Percentiles rank a stretch among this genome's conserved stretches.
Evolutionary conservation across 2,888 invertebrate genomes (phyloP).

Genomic region (Gastracanthus pulcherrimus): DNA sequence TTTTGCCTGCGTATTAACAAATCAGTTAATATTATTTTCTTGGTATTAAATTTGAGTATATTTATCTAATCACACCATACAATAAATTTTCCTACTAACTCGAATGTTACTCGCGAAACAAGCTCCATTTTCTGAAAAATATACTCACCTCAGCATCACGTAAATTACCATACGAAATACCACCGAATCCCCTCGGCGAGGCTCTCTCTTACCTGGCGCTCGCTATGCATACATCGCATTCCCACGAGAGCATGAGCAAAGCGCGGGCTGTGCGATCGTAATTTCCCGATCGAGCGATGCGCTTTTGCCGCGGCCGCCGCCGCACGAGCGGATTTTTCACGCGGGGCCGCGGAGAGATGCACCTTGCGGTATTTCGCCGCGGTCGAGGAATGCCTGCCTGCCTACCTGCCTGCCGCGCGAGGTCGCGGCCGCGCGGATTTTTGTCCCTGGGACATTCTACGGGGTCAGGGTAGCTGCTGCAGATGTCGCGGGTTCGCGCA

Average conservation of each 20-base stretch:
- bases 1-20: too few species aligned
- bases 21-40: too few species aligned
- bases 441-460: not conserved
- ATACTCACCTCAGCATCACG: not conserved
- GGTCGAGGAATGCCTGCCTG: slow-evolving; percentile 8
- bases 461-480: not conserved
- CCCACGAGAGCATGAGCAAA: slow-evolving; percentile 33
- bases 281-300: slow-evolving; percentile 41
- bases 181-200: too few species aligned
- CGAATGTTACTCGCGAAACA: too few species aligned
- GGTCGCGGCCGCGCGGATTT: not conserved
- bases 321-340: slow-evolving; percentile 48
- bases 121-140: not conserved
- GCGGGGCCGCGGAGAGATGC: slow-evolving; percentile 12
- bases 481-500: not conserved
- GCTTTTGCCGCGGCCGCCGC: not conserved
- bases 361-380: slow-evolving; percentile 52
- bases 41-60: too few species aligned
- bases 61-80: too few species aligned
- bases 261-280: slow-evolving; percentile 29
- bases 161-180: not conserved
- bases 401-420: not conserved
- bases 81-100: too few species aligned
- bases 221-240: slow-evolving; percentile 24
- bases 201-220: not conserved